Conservation (phyloP, 2,113 vertebrate genomes). For the Albula glossodonta region DNA sequence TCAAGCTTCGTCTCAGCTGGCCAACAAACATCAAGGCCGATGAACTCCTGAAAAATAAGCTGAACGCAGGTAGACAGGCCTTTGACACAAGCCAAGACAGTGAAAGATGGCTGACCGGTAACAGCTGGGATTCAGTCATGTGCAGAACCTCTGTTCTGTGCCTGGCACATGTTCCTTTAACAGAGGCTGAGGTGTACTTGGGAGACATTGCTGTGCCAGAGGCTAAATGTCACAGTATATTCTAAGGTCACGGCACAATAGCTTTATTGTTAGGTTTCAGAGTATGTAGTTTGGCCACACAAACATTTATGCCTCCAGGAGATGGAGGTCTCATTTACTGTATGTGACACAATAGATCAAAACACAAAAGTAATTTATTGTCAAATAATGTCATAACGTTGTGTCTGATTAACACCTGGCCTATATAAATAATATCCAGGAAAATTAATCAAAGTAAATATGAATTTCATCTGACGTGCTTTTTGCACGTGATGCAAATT, state of each 20-base stretch:
- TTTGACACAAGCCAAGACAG: neutral
- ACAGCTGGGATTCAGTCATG: too few species aligned
- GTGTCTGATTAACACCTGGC: neutral
- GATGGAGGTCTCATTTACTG: neutral
- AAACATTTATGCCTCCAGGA: neutral
- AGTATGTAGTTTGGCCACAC: neutral
- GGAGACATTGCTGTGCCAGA: neutral
- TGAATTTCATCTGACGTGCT: too few species aligned
- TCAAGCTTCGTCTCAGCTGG: slow-evolving; percentile 14
- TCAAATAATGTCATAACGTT: neutral
- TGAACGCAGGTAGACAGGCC: neutral
- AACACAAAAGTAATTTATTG: neutral
- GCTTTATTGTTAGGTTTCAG: neutral
- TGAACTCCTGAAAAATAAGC: neutral
- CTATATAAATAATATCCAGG: neutral
- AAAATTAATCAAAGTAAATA: neutral
- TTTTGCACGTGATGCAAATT: neutral
- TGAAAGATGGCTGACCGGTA: neutral
- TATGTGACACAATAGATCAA: neutral
- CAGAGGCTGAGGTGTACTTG: neutral
- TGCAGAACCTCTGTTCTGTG: neutral
- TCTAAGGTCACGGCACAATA: neutral
- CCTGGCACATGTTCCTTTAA: neutral
- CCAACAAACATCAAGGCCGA: slow-evolving; percentile 13
- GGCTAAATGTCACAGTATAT: neutral